Conservation (phyloP, 1,140 invertebrate species). For the Drosophila micromelanica region DNA sequence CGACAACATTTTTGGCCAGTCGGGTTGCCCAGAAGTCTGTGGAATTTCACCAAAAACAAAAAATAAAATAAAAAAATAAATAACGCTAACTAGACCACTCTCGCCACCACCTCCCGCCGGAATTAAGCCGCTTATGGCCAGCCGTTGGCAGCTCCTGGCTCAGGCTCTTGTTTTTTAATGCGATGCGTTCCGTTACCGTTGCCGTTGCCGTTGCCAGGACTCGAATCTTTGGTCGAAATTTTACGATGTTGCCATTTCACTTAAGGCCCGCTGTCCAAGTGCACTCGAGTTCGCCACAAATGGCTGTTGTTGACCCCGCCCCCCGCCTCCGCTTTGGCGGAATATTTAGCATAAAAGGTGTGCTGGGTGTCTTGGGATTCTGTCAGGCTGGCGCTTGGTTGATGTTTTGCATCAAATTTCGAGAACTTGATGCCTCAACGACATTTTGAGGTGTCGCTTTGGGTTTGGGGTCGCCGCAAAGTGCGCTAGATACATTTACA, state of each 20-base stretch:
- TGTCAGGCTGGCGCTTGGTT: conserved; percentile 48
- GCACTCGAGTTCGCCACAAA: conserved; percentile 72
- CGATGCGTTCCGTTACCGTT: conserved; percentile 34
- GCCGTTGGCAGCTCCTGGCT: conserved; percentile 46
- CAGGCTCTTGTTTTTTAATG: conserved; percentile 65
- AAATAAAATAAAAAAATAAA: neutral
- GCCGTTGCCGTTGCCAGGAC: conserved; percentile 18
- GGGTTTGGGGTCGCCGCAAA: conserved; percentile 68
- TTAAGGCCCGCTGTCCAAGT: conserved; percentile 75
- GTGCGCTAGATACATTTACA: conserved; percentile 75
- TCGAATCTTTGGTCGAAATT: conserved; percentile 38
- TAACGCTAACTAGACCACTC: conserved; percentile 9
- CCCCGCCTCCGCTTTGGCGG: too few relatives aligned
- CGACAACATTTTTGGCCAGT: conserved; percentile 19
- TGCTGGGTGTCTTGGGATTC: conserved; percentile 40
- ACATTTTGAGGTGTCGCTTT: conserved; percentile 62
- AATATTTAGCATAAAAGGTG: conserved; percentile 80
- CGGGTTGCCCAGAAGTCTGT: conserved; percentile 13
- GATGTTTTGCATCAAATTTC: conserved; percentile 78
- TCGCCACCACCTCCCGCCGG: conserved; percentile 7
- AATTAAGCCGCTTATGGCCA: conserved; percentile 76
- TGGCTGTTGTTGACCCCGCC: conserved; percentile 42
- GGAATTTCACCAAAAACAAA: conserved; percentile 19
- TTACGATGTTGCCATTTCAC: conserved; percentile 74
- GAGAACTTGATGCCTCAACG: conserved; percentile 25